Percentiles rank a stretch among this genome's conserved stretches.
These are phyloP conservation scores for Eucera pruinosa DNA, from an alignment of 2,888 invertebrate genomes.

Conservation along the genomic window DNA sequence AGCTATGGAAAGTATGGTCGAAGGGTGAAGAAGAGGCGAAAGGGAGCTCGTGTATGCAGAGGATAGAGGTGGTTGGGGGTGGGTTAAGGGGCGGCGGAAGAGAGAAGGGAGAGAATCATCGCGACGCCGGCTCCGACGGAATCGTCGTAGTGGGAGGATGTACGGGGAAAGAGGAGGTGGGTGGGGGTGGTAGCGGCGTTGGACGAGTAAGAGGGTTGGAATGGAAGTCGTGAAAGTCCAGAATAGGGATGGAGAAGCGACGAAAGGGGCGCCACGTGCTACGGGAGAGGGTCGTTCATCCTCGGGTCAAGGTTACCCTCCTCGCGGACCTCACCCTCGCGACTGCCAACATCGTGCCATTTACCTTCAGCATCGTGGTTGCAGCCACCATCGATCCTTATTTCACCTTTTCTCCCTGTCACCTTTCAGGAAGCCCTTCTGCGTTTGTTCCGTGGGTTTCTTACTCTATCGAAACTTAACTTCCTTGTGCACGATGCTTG, in stretches of 20 bases:
- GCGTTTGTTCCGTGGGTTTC: constrained; percentile 35
- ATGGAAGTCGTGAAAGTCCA: constrained; percentile 61
- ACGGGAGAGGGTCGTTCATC: constrained; percentile 82
- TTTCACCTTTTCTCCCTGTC: constrained; percentile 48
- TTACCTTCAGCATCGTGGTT: constrained; percentile 63
- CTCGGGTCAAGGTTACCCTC: constrained; percentile 84
- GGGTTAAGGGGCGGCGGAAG: not conserved
- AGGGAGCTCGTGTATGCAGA: constrained; percentile 43
- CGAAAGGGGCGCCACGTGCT: constrained; percentile 76
- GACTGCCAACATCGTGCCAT: constrained; percentile 64
- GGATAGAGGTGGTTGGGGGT: constrained; percentile 22
- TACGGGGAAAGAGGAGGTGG: constrained; percentile 27
- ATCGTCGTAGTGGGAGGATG: constrained; percentile 46
- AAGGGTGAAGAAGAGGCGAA: constrained; percentile 51
- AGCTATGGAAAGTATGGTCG: constrained; percentile 28
- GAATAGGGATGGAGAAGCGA: constrained; percentile 61
- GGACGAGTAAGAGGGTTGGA: constrained; percentile 61
- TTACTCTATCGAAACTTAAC: constrained; percentile 40
- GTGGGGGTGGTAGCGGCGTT: constrained; percentile 50
- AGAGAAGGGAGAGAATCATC: constrained; percentile 6
- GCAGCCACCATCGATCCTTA: constrained; percentile 67
- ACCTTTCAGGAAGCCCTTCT: constrained; percentile 26
- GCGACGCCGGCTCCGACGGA: constrained; percentile 44
- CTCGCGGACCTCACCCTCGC: constrained; percentile 70
- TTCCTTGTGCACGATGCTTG: not conserved